phyloP scores from a whole-genome alignment of 2,113 vertebrate species.

The Oryctolagus cuniculus region DNA sequence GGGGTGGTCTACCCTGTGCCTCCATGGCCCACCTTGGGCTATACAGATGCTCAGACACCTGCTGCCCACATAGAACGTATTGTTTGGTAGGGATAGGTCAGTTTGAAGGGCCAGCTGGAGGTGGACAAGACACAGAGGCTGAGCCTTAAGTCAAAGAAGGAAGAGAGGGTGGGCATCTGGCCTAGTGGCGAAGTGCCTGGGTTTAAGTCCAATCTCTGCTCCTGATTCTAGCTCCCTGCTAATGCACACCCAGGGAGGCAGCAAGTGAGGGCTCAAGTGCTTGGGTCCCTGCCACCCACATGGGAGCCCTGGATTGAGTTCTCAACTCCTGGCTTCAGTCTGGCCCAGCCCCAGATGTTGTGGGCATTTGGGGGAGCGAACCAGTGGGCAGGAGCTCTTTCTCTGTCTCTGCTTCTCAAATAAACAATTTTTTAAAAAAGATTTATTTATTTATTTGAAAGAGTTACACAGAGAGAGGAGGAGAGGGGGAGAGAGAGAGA shows the following conservation, averaged over 20 bases:
- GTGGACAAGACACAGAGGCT: not conserved
- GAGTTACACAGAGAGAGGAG: too few relatives aligned
- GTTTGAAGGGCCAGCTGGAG: not conserved
- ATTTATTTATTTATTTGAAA: not conserved
- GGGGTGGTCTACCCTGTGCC: not conserved
- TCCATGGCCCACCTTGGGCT: not conserved
- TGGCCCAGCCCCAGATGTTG: too few relatives aligned
- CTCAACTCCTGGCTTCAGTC: too few relatives aligned
- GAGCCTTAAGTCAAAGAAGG: not conserved
- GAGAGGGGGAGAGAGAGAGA: too few relatives aligned
- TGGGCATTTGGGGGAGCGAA: too few relatives aligned
- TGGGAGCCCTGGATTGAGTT: too few relatives aligned
- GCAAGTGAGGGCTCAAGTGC: too few relatives aligned
- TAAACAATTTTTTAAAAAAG: not conserved
- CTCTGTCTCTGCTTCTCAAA: too few relatives aligned
- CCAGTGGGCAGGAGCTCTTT: too few relatives aligned
- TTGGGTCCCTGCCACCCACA: too few relatives aligned
- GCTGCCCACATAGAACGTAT: not conserved
- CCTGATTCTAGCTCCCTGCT: too few relatives aligned
- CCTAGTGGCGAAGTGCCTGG: not conserved
- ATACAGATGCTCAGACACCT: not conserved
- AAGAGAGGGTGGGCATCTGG: not conserved
- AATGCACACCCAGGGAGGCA: too few relatives aligned
- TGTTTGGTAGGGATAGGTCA: not conserved
- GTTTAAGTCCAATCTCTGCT: not conserved